Percentiles rank a stretch among this genome's conserved stretches.
These are phyloP conservation scores for Synodontis membranacea DNA, from an alignment of 2,113 vertebrate species.

Conservation along the genomic window DNA sequence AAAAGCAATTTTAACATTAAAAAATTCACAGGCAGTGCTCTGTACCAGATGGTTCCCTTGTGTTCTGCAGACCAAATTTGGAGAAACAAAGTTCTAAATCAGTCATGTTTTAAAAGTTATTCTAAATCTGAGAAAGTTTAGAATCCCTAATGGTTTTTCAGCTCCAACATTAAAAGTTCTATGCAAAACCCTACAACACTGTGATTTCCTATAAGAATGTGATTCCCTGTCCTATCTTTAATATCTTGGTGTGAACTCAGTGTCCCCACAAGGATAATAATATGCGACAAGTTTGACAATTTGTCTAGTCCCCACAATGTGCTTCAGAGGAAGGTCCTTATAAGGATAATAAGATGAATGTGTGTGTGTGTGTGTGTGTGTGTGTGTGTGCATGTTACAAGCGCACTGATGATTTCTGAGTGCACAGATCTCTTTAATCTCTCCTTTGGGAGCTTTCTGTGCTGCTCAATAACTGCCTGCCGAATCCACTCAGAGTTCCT, in stretches of 20 bases:
- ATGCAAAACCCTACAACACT: neutral
- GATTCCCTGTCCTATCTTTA: no score
- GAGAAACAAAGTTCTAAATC: conserved; percentile 33
- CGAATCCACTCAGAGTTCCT: conserved; percentile 53
- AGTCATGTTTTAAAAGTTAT: conserved; percentile 66
- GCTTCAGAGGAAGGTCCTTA: neutral
- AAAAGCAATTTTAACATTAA: conserved; percentile 47
- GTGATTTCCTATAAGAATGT: no score
- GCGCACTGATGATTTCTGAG: conserved; percentile 56
- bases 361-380: conserved; percentile 31
- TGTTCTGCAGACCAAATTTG: neutral
- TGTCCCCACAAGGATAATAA: neutral
- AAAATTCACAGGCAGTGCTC: neutral
- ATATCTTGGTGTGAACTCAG: neutral
- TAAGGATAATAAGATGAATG: neutral
- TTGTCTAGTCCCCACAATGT: neutral
- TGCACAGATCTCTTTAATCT: conserved; percentile 70
- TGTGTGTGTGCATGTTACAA: conserved; percentile 27
- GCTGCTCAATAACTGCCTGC: conserved; percentile 56
- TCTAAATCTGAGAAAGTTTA: no score
- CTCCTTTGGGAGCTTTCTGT: conserved; percentile 60
- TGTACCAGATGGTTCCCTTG: neutral
- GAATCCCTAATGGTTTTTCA: neutral
- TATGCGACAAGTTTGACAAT: neutral
- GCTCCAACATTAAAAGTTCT: no score